Evolutionary conservation across 2,113 vertebrate species (phyloP), one percentile per base, ranked within the genome.

Genomic region (Tympanuchus pallidicinctus): DNA sequence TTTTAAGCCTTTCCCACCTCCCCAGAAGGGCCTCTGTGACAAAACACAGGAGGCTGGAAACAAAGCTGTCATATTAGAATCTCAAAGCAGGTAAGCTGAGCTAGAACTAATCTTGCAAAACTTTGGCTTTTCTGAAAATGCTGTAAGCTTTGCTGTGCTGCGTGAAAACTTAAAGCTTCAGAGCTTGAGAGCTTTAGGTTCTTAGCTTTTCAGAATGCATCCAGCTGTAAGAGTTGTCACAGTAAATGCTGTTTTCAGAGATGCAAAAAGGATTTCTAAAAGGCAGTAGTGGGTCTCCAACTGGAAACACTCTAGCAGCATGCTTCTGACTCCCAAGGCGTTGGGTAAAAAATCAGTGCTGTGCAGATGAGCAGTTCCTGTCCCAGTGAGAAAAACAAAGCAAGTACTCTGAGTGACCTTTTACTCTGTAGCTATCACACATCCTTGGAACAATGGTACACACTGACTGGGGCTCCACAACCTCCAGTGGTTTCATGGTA

Each of bases 241-340:
- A 71, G 76, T 10, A 2, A 63, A 74, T 45, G 60, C 70, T 86
- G 60, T 63, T 92, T 72, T 84, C 88, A 82, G 94, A 76, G 66
- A 73, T 28, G 66, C 72, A 93, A 48, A 54, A 84, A 96, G 70
- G 67, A 92, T 96, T 96, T 94, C 92, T 86, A 73, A 94, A 95
- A 95, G 82, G 45, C 54, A 3, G 30, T 52, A 77, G 36, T 6
- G 13, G 24, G 10, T 86, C 88, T 95, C 88, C 86, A 83, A 72
- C 59, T 71, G 87, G 88, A 95, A 94, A 61, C 59, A 13, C 42
- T 92, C 86, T 54, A 96, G 90, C 91, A 97, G 90, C 94, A 3
- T 42, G 64, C 61, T 93, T 95, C 95, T 92, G 82, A 90, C 73
- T 95, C 66, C 20, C 59, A 24, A 90, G 60, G 64, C 89, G 91